These are phyloP conservation scores for Synodontis membranacea DNA, from an alignment of 2,113 vertebrate genomes.

Conservation along the genomic window DNA sequence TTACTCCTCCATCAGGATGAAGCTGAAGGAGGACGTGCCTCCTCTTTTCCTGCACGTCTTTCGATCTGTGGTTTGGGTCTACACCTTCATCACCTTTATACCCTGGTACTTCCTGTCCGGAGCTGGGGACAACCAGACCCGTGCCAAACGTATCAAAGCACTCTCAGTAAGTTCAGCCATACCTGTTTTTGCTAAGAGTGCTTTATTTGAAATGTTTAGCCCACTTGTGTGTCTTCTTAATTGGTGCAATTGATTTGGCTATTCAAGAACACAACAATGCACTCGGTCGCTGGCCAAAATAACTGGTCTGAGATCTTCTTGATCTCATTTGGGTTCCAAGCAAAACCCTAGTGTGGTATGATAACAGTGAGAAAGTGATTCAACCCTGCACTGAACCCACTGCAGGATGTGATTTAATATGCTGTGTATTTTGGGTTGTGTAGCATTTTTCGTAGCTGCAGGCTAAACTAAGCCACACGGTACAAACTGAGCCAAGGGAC, in stretches of 20 bases:
- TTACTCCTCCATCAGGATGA: conserved; percentile 74
- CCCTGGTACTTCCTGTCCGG: conserved; percentile 92
- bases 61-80: conserved; percentile 86
- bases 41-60: conserved; percentile 88
- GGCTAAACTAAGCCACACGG: not conserved
- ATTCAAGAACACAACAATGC: not conserved
- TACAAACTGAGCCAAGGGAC: not conserved
- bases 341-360: not conserved
- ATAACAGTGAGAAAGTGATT: not conserved
- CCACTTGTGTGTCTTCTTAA: not conserved
- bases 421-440: not conserved
- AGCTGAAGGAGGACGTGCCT: conserved; percentile 91
- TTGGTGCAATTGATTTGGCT: not conserved
- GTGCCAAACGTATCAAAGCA: conserved; percentile 83
- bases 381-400: not conserved
- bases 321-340: not conserved
- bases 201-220: not conserved
- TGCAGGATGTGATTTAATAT: not conserved
- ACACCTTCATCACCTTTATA: conserved; percentile 87
- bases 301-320: not conserved
- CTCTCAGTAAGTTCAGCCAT: conserved; percentile 63
- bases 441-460: not conserved
- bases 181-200: not conserved
- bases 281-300: not conserved
- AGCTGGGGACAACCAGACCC: conserved; percentile 74